These are phyloP conservation scores for Alloscopus bannaensis DNA, from an alignment of 2,888 invertebrate species.

Conservation along the genomic window DNA sequence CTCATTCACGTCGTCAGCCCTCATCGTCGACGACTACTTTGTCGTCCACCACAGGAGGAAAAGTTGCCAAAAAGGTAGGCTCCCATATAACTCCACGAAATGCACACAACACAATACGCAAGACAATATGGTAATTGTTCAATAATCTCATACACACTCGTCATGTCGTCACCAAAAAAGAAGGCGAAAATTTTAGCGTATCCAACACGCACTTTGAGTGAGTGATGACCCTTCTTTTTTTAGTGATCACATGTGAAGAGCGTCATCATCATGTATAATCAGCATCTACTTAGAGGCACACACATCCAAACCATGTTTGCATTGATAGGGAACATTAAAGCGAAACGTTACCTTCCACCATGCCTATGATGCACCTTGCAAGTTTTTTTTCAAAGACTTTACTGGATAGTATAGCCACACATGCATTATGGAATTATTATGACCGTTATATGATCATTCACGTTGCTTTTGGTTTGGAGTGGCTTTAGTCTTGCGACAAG, in stretches of 20 bases:
- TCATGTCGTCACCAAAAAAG: not conserved
- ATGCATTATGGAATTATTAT: no score
- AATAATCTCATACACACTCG: not conserved
- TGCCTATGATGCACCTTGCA: no score
- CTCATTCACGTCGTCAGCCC: slow-evolving; percentile 47
- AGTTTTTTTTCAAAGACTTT: no score
- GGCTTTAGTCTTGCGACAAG: slow-evolving; percentile 49
- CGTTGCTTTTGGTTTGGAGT: no score
- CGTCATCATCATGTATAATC: slow-evolving; percentile 14
- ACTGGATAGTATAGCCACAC: no score
- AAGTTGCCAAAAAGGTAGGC: slow-evolving; percentile 46
- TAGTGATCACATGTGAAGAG: slow-evolving; percentile 3
- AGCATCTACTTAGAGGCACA: not conserved
- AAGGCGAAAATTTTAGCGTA: slow-evolving; percentile 11
- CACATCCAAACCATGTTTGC: slow-evolving; percentile 38
- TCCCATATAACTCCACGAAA: not conserved
- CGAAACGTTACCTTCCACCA: slow-evolving; percentile 37
- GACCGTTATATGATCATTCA: no score
- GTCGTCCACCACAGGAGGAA: slow-evolving; percentile 30
- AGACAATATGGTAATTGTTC: slow-evolving; percentile 18
- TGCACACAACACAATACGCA: not conserved
- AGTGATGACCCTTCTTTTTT: slow-evolving; percentile 33
- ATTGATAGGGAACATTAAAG: slow-evolving; percentile 51
- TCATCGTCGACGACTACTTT: slow-evolving; percentile 18
- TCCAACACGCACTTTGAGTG: not conserved